Evolutionary conservation across 2,797 vertebrate species (phyloP), one percentile per base, ranked within the genome.

Genomic region (Hyperoplus immaculatus): DNA sequence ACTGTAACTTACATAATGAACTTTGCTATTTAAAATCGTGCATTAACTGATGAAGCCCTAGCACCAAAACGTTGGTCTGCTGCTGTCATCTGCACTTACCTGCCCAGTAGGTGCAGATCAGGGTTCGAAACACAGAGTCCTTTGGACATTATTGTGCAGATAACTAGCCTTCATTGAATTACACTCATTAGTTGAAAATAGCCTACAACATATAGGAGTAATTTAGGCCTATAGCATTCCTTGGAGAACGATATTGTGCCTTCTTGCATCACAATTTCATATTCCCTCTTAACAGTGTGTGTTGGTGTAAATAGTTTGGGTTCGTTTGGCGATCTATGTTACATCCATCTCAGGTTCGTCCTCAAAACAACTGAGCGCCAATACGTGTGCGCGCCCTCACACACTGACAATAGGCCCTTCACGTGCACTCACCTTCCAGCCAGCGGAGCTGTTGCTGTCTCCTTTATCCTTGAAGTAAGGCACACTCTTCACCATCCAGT

Each of bases 381-480:
- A 29, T 9, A 13, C 2, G 6, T 47, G 50, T 36, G 8, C 39
- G 8, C 49, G 46, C 39, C 2, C 16, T 13, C 55, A 42, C 55
- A 16, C 54, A 13, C 46, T 6, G 46, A 43, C 7, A 29, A 56
- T 16, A 47, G 29, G 15, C 11, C 29, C 10, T 9, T 41, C 36
- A 8, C 8, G 21, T 16, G 55, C 51, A 72, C 93, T 95, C 91
- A 99, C 98, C 97, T 99, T 99, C 98, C 98, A 99, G 16, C 98
- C 98, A 1, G 98, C 98, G 0, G 98, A 99, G 87, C 98, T 99
- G 94, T 99, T 99, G 89, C 97, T 99, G 96, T 99, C 98, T 16
- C 98, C 98, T 90, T 99, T 99, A 86, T 99, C 98, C 89, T 99
- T 99, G 95, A 99, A 99, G 94, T 99, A 99, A 21, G 98, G 97